phyloP scores from a whole-genome alignment of 2,797 vertebrate genomes.

The Malurus splendens region DNA sequence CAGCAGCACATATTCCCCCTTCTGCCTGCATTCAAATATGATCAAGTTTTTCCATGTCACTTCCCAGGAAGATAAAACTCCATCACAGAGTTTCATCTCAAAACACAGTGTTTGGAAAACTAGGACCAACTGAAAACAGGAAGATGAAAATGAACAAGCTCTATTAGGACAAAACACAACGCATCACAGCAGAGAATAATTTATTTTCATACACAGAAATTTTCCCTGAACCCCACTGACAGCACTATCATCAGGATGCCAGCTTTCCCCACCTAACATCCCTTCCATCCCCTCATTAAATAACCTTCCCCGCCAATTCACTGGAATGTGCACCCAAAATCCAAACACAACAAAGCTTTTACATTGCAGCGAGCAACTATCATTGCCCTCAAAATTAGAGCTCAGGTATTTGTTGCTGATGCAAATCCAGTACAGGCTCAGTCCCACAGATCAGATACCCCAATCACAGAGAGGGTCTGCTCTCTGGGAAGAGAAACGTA shows the following conservation, averaged over 20 bases:
- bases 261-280: background rate
- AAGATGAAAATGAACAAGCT: background rate
- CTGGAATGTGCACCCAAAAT: fast-evolving
- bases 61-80: background rate
- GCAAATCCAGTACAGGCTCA: background rate
- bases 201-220: background rate
- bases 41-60: background rate
- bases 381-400: background rate
- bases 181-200: background rate
- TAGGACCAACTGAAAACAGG: background rate
- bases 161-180: background rate
- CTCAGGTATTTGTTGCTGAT: background rate
- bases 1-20: background rate
- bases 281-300: background rate
- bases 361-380: background rate
- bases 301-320: background rate
- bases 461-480: background rate
- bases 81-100: background rate
- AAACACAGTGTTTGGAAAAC: background rate
- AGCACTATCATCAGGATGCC: background rate
- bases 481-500: background rate
- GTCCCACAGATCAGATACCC: background rate
- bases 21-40: background rate
- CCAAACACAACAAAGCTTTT: background rate
- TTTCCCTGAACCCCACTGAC: background rate